These are phyloP conservation scores for Samia ricini DNA, from an alignment of 1,140 invertebrate genomes.

Conservation along the genomic window DNA sequence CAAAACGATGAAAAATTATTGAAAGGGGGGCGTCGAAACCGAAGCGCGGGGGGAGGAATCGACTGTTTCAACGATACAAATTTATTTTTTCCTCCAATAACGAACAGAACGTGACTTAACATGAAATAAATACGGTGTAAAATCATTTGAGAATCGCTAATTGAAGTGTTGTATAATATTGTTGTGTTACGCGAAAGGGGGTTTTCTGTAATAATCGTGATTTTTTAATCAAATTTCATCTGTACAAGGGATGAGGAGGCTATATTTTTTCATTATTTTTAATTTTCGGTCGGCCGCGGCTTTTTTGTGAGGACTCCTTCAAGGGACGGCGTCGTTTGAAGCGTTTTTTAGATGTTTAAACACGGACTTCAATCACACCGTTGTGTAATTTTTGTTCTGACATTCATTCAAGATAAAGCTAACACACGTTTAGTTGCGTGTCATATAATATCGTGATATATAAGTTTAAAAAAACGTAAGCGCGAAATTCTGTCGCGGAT, in stretches of 20 bases:
- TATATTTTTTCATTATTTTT: slow-evolving; percentile 78
- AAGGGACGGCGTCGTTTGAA: slow-evolving; percentile 68
- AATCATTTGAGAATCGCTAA: slow-evolving; percentile 13
- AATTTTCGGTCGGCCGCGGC: slow-evolving; percentile 69
- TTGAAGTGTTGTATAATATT: slow-evolving; percentile 18
- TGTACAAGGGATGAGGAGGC: slow-evolving; percentile 69
- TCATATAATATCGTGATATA: too few species aligned
- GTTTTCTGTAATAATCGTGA: slow-evolving; percentile 73
- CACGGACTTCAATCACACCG: slow-evolving; percentile 38
- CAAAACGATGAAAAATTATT: slow-evolving; percentile 76
- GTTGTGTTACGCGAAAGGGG: slow-evolving; percentile 53
- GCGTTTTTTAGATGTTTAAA: slow-evolving; percentile 63
- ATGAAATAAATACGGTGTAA: slow-evolving; percentile 18
- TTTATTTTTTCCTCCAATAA: slow-evolving; percentile 21
- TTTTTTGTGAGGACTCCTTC: slow-evolving; percentile 60
- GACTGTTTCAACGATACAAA: slow-evolving; percentile 53
- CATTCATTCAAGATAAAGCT: too few species aligned
- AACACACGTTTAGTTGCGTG: too few species aligned
- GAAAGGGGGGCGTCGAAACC: slow-evolving; percentile 63
- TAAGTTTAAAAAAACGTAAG: too few species aligned
- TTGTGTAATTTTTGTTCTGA: not conserved
- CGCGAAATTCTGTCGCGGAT: too few species aligned
- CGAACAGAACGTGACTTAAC: slow-evolving; percentile 14
- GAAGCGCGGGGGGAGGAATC: slow-evolving; percentile 52
- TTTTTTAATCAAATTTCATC: slow-evolving; percentile 77